Conservation (phyloP, 2,113 vertebrate genomes). For the Gallinago media region DNA sequence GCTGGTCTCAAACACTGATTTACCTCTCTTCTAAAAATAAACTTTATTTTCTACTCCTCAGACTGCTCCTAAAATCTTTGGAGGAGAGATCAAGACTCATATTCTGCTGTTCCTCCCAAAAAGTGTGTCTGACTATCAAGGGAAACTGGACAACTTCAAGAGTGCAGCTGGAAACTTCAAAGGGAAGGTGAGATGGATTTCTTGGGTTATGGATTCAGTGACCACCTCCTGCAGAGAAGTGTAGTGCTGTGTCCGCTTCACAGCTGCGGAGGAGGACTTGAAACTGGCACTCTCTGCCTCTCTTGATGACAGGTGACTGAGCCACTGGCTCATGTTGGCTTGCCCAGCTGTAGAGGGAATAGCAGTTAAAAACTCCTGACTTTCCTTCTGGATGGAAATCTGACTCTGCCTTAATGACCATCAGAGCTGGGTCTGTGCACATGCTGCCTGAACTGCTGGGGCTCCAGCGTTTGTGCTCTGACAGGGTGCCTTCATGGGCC, state of each 20-base stretch:
- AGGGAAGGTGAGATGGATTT: slow-evolving; percentile 84
- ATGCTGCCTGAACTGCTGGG: neutral
- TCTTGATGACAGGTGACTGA: neutral
- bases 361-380: neutral
- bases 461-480: neutral
- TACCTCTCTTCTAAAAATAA: neutral
- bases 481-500: neutral
- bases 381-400: neutral
- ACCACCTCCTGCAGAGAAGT: neutral
- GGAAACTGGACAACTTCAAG: slow-evolving; percentile 92
- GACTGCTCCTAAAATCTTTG: slow-evolving; percentile 98
- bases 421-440: neutral
- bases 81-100: slow-evolving; percentile 98
- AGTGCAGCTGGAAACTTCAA: slow-evolving; percentile 89
- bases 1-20: neutral
- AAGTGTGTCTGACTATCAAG: slow-evolving; percentile 85
- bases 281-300: neutral
- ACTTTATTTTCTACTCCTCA: slow-evolving; percentile 35
- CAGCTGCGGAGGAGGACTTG: neutral
- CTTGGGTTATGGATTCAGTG: neutral
- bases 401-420: neutral
- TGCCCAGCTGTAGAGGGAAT: neutral
- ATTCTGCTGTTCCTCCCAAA: slow-evolving; percentile 95
- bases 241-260: neutral
- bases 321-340: neutral